Evolutionary conservation across 2,888 invertebrate genomes (phyloP).

Genomic region (Pterostichus niger): DNA sequence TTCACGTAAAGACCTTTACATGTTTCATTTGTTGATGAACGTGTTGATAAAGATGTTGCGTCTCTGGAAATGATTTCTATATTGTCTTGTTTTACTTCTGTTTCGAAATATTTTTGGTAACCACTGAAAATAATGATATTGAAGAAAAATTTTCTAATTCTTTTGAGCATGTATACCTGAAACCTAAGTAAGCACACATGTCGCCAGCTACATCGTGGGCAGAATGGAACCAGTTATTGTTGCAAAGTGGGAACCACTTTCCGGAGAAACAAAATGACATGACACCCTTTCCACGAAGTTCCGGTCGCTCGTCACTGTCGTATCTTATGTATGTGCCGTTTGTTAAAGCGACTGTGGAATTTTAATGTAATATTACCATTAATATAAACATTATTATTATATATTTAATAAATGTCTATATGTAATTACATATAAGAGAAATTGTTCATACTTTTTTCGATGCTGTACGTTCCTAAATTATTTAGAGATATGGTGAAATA

Average conservation of each 20-base stretch:
- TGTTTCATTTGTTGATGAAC: constrained; percentile 69
- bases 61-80: constrained; percentile 48
- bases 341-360: constrained; percentile 82
- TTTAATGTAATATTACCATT: background rate
- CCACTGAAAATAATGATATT: constrained; percentile 43
- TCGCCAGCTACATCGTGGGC: constrained; percentile 79
- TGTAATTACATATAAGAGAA: background rate
- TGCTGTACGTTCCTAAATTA: too few species aligned
- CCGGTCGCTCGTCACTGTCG: constrained; percentile 82
- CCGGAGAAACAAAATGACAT: constrained; percentile 82
- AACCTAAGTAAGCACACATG: constrained; percentile 85
- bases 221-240: constrained; percentile 76
- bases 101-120: constrained; percentile 53
- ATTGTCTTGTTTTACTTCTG: constrained; percentile 28
- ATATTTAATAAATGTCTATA: background rate
- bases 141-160: background rate
- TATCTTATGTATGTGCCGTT: constrained; percentile 81
- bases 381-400: background rate
- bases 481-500: too few species aligned
- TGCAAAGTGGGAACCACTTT: constrained; percentile 84
- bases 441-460: too few species aligned
- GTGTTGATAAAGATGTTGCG: constrained; percentile 21
- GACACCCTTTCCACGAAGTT: constrained; percentile 81
- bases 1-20: constrained; percentile 80
- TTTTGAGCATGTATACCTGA: constrained; percentile 77